Evolutionary conservation across 2,888 invertebrate species (phyloP), one percentile per base, ranked within the genome.

Genomic region (Cerastis leucographa): DNA sequence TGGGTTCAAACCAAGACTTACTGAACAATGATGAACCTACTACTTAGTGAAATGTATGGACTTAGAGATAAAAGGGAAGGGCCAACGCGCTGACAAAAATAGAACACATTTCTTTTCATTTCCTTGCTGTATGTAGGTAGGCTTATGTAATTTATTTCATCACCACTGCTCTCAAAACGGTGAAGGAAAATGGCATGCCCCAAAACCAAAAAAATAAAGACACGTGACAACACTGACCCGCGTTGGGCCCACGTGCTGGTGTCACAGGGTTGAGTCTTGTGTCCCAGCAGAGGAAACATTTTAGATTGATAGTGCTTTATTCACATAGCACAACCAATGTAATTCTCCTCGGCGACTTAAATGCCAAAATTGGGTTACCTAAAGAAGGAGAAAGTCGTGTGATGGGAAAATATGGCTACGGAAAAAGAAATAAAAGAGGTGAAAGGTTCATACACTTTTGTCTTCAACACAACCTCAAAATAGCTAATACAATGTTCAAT

Each of bases 21-120:
- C 42, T 62, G 14, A 85, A 81, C 74, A 85, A 80, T 80, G 71
- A 62, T 71, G 71, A 56, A 84, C 35, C 25, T 68, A 59, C 56
- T 40, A 62, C 44, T 77, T 44, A 56, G 56, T 35, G 44, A 17
- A 56, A 51, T 44, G 59, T n/a, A 35, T 44, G 8, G 2, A 3
- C 19, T 68, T 17, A 22, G 5, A 68, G 49, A 79, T 56, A 14
- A 82, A 68, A 62, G 7, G 17, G 29, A 59, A 44, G 74, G 76
- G 54, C 19, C 19, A 11, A 54, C 62, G 22, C 29, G 17, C 44
- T 81, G 12, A 29, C 12, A 44, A 35, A 40, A 64, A 62, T 66
- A 11, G 11, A 44, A 46, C n/a, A 12, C 0, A 46, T 19, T 44
- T 62, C 3, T 22, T 2, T 70, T 14, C 0, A 46, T 71, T 22